Evolutionary conservation across 2,888 invertebrate species (phyloP).

Genomic region (Hemicrepidius hirtus): DNA sequence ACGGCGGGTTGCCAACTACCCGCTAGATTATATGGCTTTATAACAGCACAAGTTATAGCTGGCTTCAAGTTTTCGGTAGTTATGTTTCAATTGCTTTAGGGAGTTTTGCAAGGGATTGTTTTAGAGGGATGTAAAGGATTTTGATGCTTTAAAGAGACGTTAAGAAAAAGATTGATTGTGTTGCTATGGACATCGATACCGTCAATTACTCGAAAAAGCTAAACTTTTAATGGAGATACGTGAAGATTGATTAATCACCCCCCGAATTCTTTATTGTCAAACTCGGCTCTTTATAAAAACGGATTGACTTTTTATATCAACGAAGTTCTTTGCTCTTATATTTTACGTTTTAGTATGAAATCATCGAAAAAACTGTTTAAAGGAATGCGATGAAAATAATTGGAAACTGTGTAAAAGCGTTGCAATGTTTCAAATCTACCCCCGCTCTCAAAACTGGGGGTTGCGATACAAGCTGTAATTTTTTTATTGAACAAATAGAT

Average conservation of each 20-base stretch:
- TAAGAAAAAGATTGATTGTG: constrained; percentile 40
- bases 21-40: constrained; percentile 64
- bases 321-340: background rate
- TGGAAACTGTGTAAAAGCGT: too few species aligned
- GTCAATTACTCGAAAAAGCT: constrained; percentile 42
- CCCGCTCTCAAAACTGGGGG: too few species aligned
- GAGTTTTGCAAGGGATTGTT: constrained; percentile 52
- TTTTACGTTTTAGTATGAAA: background rate
- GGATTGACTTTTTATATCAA: constrained; percentile 8
- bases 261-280: constrained; percentile 42
- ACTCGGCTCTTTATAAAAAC: constrained; percentile 17
- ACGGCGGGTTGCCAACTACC: constrained; percentile 62
- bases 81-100: constrained; percentile 61
- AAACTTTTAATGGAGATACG: constrained; percentile 46
- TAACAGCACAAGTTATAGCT: constrained; percentile 56
- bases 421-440: too few species aligned
- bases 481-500: too few species aligned
- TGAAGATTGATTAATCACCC: constrained; percentile 39
- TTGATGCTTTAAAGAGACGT: constrained; percentile 39
- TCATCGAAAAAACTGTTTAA: too few species aligned
- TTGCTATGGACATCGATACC: constrained; percentile 39
- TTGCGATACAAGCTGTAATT: too few species aligned
- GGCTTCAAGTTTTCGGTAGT: constrained; percentile 59
- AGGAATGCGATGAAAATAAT: too few species aligned
- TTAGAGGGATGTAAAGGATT: constrained; percentile 53